phyloP scores from a whole-genome alignment of 2,113 vertebrate species.

The Kobus ellipsiprymnus region DNA sequence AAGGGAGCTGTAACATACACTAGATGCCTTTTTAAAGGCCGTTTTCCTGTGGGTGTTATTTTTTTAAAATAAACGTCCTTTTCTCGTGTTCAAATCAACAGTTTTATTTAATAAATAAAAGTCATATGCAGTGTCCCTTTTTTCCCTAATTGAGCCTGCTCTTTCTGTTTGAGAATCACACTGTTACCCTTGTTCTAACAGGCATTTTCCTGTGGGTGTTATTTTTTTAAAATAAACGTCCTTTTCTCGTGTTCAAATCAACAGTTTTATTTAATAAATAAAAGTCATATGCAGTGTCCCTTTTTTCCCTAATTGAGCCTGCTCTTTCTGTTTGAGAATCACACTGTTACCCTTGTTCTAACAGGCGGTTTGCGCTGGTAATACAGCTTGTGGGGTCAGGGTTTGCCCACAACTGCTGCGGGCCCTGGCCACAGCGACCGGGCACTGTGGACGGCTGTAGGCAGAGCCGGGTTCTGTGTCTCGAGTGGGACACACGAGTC shows the following conservation, averaged over 20 bases:
- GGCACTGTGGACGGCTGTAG: fast-evolving
- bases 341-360: fast-evolving
- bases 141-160: not conserved
- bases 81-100: not conserved
- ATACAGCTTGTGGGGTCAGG: fast-evolving
- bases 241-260: not conserved
- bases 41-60: not conserved
- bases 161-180: not conserved
- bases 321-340: not conserved
- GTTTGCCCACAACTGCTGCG: not conserved
- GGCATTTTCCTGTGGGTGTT: not conserved
- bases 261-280: conserved; percentile 51
- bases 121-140: not conserved
- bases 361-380: not conserved
- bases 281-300: not conserved
- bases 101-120: conserved; percentile 48
- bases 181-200: fast-evolving
- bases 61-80: not conserved
- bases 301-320: not conserved
- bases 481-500: no score
- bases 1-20: fast-evolving
- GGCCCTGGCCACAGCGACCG: fast-evolving
- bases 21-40: not conserved
- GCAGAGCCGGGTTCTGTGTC: fast-evolving
- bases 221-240: not conserved